Evolutionary conservation across 2,113 vertebrate species (phyloP), one percentile per base, ranked within the genome.

Genomic region (Sander lucioperca): DNA sequence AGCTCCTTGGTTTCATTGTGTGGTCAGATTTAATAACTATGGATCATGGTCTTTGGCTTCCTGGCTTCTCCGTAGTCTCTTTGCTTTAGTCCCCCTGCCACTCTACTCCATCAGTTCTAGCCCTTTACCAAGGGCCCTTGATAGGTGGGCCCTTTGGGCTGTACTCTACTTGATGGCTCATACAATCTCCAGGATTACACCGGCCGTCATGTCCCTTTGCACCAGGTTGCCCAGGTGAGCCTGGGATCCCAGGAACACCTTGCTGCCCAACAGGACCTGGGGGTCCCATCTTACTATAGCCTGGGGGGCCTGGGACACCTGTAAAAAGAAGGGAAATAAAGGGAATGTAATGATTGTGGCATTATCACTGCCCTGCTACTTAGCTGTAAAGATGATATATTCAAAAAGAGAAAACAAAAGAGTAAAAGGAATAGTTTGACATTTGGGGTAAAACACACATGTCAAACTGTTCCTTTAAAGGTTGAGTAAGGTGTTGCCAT

Each of bases 181-280:
- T 94, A 91, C 98, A 99, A 86, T 99, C 97, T 0, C 94, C 94
- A 0, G 98, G 98, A 91, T 95, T 97, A 92, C 98, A 99, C 48
- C 97, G 96, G 3, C 98, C 98, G 0, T 96, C 92, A 25, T 96
- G 96, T 54, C 98, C 98, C 7, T 96, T 96, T 0, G 95, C 82
- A 16, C 98, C 98, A 0, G 93, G 66, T 13, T 92, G 80, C 0
- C 98, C 98, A 0, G 96, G 94, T 1, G 96, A 91, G 0, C 98
- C 98, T 0, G 97, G 96, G 53, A 99, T 92, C 0, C 98, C 98
- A 0, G 98, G 98, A 74, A 99, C 97, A 27, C 98, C 98, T 91
- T 99, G 98, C 82, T 99, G 98, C 45, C 98, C 98, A 80, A 96
- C 96, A 0, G 97, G 84, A 51, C 98, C 98, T 0, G 97, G 96